Conservation (phyloP, 1,140 invertebrate genomes). For the Zaprionus nigranus region DNA sequence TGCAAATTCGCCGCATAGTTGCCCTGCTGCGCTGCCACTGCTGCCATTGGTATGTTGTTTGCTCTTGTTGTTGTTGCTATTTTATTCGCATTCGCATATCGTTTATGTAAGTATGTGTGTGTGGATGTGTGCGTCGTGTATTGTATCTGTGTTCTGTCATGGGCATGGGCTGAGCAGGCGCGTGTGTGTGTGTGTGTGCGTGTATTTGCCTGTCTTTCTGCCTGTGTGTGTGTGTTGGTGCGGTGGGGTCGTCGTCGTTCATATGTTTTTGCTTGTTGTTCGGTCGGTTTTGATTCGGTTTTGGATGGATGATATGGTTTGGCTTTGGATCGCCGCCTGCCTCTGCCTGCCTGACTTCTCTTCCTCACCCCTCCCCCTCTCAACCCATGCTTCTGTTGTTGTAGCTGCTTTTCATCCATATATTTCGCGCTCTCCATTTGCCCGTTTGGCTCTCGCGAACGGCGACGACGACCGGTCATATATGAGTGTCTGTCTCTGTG, state of each 20-base stretch:
- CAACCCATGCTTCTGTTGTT: background rate
- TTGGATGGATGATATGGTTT: constrained; percentile 82
- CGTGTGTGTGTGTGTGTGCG: constrained; percentile 9
- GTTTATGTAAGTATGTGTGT: constrained; percentile 43
- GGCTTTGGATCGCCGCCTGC: constrained; percentile 55
- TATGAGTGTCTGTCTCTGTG: constrained; percentile 26
- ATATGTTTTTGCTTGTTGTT: constrained; percentile 76
- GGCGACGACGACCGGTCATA: constrained; percentile 41
- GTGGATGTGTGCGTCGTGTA: constrained; percentile 15
- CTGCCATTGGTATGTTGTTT: constrained; percentile 48
- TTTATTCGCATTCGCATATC: constrained; percentile 81
- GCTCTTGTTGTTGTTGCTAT: constrained; percentile 60
- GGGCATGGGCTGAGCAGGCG: constrained; percentile 30
- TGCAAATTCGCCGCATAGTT: constrained; percentile 82
- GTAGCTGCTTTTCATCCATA: constrained; percentile 44
- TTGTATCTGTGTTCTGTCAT: constrained; percentile 37
- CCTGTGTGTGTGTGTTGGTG: constrained; percentile 51
- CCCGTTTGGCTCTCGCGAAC: constrained; percentile 42
- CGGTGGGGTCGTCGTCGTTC: constrained; percentile 76
- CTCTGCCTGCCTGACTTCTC: constrained; percentile 39
- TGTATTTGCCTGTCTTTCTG: constrained; percentile 34
- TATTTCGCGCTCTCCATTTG: constrained; percentile 40
- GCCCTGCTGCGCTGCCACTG: constrained; percentile 41
- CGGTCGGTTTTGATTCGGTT: constrained; percentile 83
- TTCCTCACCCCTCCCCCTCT: constrained; percentile 6